A percentile compares a stretch with the other conserved stretches of the same genome.
Conservation (phyloP, 2,113 vertebrate genomes). For the Carassius gibelio region DNA sequence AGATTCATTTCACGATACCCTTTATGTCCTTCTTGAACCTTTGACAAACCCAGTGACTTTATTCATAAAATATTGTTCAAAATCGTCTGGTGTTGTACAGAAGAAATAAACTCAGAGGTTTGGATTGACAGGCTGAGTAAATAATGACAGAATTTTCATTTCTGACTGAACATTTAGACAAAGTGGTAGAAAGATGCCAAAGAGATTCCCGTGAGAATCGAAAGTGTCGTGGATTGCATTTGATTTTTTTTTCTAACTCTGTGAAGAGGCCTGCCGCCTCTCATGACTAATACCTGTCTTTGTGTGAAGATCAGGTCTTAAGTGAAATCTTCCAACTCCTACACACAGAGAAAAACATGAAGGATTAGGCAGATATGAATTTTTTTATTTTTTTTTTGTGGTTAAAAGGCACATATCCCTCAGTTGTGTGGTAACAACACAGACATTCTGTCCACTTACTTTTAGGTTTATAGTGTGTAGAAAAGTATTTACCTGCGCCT, state of each 20-base stretch:
- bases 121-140: too few relatives aligned
- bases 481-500: neutral
- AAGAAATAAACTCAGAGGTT: neutral
- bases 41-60: neutral
- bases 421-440: neutral
- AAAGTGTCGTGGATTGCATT: neutral
- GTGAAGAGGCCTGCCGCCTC: neutral
- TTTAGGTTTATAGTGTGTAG: neutral
- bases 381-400: neutral
- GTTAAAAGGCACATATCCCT: neutral
- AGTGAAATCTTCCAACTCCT: neutral
- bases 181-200: neutral
- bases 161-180: neutral
- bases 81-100: neutral
- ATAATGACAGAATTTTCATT: too few relatives aligned
- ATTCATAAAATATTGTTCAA: neutral
- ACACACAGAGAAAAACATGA: neutral
- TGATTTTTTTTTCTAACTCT: neutral
- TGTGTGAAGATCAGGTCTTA: neutral
- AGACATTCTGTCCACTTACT: neutral
- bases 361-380: neutral
- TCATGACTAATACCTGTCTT: neutral
- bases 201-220: neutral
- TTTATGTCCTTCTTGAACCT: too few relatives aligned
- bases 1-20: too few relatives aligned